Evolutionary conservation across 1,140 invertebrate genomes (phyloP).

Genomic region (Mactra quadrangularis): DNA sequence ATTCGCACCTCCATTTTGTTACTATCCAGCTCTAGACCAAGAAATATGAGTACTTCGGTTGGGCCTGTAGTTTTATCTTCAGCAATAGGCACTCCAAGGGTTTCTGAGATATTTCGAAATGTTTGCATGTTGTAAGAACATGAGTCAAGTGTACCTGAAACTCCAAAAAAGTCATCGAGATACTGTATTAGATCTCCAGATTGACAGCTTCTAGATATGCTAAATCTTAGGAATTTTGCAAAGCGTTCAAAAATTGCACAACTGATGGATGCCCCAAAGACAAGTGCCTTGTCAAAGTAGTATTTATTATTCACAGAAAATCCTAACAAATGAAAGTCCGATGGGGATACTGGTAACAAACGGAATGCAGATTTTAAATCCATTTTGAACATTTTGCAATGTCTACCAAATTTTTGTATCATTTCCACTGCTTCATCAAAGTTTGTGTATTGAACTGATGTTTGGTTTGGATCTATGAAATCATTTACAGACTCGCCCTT

Average conservation of each 20-base stretch:
- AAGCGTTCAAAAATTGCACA: slow-evolving; percentile 25
- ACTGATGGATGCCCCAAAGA: slow-evolving; percentile 12
- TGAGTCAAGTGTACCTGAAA: not conserved
- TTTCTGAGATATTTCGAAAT: not conserved
- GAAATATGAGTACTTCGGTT: slow-evolving; percentile 23
- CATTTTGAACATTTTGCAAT: slow-evolving; percentile 18
- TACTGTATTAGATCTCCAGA: slow-evolving; percentile 17
- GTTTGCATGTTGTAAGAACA: slow-evolving; percentile 19
- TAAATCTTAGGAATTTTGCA: slow-evolving; percentile 22
- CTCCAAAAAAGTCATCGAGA: slow-evolving; percentile 39
- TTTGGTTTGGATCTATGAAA: slow-evolving; percentile 50
- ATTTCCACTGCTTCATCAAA: slow-evolving; percentile 52
- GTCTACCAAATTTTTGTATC: slow-evolving; percentile 11
- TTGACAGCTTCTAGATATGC: not conserved
- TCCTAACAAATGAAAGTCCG: slow-evolving; percentile 21
- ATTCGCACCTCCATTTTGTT: slow-evolving; percentile 15
- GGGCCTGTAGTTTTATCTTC: slow-evolving; percentile 42
- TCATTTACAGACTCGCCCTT: slow-evolving; percentile 56
- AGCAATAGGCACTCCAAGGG: slow-evolving; percentile 35
- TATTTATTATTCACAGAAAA: slow-evolving; percentile 41
- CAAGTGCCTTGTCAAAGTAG: slow-evolving; percentile 48
- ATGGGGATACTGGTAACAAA: slow-evolving; percentile 33
- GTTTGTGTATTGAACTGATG: slow-evolving; percentile 52
- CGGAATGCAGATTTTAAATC: slow-evolving; percentile 43
- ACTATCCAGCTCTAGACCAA: slow-evolving; percentile 20